Evolutionary conservation across 1,140 invertebrate genomes (phyloP).

Genomic region (Heterodera carotae): DNA sequence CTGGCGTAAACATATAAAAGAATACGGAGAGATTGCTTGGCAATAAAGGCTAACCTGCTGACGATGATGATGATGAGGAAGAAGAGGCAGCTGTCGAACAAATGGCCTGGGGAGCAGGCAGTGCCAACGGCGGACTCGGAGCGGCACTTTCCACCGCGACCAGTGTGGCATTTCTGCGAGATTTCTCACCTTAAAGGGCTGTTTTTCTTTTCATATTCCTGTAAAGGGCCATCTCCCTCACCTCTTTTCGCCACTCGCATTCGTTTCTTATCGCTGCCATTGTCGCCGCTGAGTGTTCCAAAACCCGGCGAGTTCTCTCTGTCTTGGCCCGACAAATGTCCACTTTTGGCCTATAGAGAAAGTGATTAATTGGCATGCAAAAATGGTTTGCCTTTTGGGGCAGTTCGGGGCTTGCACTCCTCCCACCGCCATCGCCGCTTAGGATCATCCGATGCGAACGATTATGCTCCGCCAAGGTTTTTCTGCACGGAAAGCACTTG

Average conservation of each 20-base stretch:
- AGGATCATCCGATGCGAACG: conserved; percentile 45
- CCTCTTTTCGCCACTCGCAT: conserved; percentile 1
- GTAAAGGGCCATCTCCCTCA: background rate
- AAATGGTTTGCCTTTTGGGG: conserved; percentile 4
- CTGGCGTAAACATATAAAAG: too few species aligned
- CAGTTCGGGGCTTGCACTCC: conserved; percentile 5
- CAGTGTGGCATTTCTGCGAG: conserved; percentile 27
- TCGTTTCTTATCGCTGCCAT: conserved; percentile 7
- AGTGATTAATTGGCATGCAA: too few species aligned
- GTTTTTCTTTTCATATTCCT: background rate
- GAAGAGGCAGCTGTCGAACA: background rate
- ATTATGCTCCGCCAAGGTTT: conserved; percentile 55
- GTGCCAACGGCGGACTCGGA: background rate
- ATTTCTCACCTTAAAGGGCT: conserved; percentile 29
- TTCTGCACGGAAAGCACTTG: conserved; percentile 51
- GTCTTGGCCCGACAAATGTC: background rate
- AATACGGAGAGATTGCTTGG: too few species aligned
- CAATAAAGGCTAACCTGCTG: too few species aligned
- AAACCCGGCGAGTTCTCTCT: conserved; percentile 7
- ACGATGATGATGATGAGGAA: background rate
- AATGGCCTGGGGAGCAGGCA: background rate
- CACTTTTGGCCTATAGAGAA: conserved; percentile 16
- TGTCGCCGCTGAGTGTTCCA: background rate
- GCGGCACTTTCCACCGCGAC: conserved; percentile 26
- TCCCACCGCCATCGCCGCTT: conserved; percentile 13